Conservation (phyloP, 2,797 vertebrate genomes). For the Aphelocoma californica region DNA sequence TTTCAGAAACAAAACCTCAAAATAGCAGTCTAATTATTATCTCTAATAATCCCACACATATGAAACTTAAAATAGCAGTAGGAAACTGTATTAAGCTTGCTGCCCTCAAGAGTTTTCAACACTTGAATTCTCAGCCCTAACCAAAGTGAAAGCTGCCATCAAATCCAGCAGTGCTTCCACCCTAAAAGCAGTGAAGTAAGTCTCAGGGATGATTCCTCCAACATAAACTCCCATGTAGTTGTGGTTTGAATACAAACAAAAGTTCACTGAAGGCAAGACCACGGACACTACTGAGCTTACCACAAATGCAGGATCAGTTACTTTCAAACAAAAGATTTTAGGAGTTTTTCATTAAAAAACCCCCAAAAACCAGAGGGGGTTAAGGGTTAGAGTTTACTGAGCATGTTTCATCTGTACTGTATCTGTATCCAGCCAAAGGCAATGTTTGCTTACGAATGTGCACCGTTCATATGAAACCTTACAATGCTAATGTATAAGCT, state of each 20-base stretch:
- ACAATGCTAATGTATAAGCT: neutral
- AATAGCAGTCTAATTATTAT: neutral
- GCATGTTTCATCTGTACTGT: neutral
- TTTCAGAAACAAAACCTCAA: neutral
- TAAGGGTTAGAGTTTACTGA: neutral
- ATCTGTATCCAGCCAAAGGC: neutral
- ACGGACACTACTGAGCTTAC: neutral
- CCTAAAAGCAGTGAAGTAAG: neutral
- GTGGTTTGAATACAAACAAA: neutral
- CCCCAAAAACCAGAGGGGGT: neutral
- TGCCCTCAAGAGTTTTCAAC: neutral
- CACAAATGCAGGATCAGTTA: neutral
- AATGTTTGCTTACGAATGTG: neutral
- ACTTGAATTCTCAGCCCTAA: neutral
- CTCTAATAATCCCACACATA: neutral
- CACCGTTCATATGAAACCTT: neutral
- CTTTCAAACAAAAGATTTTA: neutral
- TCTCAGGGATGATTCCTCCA: neutral
- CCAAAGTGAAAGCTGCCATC: neutral
- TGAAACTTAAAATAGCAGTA: neutral
- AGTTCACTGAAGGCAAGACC: neutral
- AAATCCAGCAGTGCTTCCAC: neutral
- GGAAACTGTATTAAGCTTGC: neutral
- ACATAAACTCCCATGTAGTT: neutral
- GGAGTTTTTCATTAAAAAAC: neutral